Conservation (phyloP, 2,888 invertebrate species). For the Phytoseiulus persimilis region DNA sequence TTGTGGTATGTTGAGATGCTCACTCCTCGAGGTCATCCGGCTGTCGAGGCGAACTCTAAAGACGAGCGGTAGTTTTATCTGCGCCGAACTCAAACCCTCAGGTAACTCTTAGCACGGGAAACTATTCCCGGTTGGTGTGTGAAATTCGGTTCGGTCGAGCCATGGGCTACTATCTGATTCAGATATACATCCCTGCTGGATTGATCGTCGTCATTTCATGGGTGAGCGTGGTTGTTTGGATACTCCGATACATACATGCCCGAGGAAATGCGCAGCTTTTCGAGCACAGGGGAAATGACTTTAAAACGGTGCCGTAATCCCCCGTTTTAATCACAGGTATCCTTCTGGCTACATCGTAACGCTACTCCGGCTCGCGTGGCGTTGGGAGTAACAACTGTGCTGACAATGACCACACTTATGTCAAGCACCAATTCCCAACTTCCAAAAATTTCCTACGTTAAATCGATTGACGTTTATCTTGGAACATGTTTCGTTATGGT, state of each 20-base stretch:
- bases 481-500: conserved; percentile 63
- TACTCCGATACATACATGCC: background rate
- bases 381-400: conserved; percentile 85
- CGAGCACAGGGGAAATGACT: too few species aligned
- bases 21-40: too few species aligned
- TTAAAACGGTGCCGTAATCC: too few species aligned
- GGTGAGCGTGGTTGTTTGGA: conserved; percentile 55
- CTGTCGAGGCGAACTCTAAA: background rate
- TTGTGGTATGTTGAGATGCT: conserved; percentile 10
- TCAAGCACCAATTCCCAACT: conserved; percentile 90
- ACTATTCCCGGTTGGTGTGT: conserved; percentile 89
- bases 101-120: conserved; percentile 56
- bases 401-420: conserved; percentile 78
- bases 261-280: too few species aligned
- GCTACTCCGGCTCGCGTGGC: conserved; percentile 88
- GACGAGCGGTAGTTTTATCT: too few species aligned
- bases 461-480: conserved; percentile 92
- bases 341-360: conserved; percentile 86
- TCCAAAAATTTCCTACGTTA: conserved; percentile 95
- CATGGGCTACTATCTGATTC: conserved; percentile 97
- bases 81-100: background rate
- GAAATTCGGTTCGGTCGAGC: conserved; percentile 93
- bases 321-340: conserved; percentile 21
- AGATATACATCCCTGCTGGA: conserved; percentile 94
- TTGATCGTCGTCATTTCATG: conserved; percentile 93